Evolutionary conservation across 2,888 invertebrate species (phyloP), one percentile per base, ranked within the genome.

Genomic region (Ametastegia equiseti): DNA sequence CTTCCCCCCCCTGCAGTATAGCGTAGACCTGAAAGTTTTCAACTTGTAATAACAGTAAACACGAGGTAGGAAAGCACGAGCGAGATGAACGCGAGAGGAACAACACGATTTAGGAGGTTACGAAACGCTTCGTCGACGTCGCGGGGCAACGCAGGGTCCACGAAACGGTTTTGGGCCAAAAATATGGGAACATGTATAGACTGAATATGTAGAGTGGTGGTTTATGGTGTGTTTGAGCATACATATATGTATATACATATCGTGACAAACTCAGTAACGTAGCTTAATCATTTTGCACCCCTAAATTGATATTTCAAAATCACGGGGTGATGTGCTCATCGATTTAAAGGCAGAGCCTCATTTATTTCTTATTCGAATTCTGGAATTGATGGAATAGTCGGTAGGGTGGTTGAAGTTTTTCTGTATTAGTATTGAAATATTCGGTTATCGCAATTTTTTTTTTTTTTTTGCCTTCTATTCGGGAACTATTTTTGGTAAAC

Each of bases 41-140:
- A 75, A 75, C 54, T 75, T 19, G 75, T 75, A 75, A 75, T 75
- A 75, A 75, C 75, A 75, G 50, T 75, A 75, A 75, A 75, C 75
- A 75, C 50, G 36, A 36, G 19, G 33, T 36, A 27, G 33, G 54
- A 75, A 36, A 54, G 75, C 54, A 54, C 33, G 23, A 45, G 47
- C 45, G 45, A 45, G 42, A 71, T 23, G 15, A 71, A 71, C 71
- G 45, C 45, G 45, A 23, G 75, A 75, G 71, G 45, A 75, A 50
- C 36, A 75, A 33, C 33, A 50, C 50, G 75, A 54, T 75, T 75
- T 36, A 19, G 54, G 11, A 47, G 30, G 7, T 30, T 27, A n/a
- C 33, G 42, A 2, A 42, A 42, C 19, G 42, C n/a, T 27, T 50
- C 30, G 50, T 73, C 50, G 27, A 7, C 30, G 15, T 13, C 13